Evolutionary conservation across 1,140 invertebrate genomes (phyloP), one percentile per base, ranked within the genome.

Genomic region (Drosophila obscura): DNA sequence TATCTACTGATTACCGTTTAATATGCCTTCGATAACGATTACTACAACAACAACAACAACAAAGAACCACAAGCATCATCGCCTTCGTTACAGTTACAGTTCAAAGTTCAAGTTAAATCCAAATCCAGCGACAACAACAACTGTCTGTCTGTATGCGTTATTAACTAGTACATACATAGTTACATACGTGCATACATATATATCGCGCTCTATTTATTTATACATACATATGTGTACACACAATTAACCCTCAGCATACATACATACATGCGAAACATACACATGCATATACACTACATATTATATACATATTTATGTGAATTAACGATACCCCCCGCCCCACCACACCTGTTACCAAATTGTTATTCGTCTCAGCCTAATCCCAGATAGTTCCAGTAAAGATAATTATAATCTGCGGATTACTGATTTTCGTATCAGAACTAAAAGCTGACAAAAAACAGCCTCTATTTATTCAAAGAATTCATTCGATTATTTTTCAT

Each of bases 1-100:
- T 85, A 77, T 63, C 61, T 84, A 85, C 65, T 66, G 75, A 84
- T 80, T 73, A 85, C 77, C 74, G 82, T 65, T 85, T 87, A 74
- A 80, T 74, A 87, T 64, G 80, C 80, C 81, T 82, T 82, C 76
- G 75, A 80, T 79, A 76, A 80, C 66, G 55, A 71, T 52, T 56
- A 76, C 59, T n/a, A 68, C 60, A 48, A 69, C 44, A 71, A 64
- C 60, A 58, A 65, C 60, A 66, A 51, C 68, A 53, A 57, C n/a
- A 60, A 76, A 83, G 60, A 74, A 60, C 48, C 59, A 79, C 74
- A 65, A 80, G 55, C 58, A 63, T 71, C 77, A 71, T 77, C 41
- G 69, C 69, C 60, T 58, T 67, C 62, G 53, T 48, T 60, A 56
- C 52, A 69, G 62, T 41, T 62, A 24, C 35, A 69, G 66, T 62